These are phyloP conservation scores for Lasaia peninsularis DNA, from an alignment of 1,140 invertebrate species.

Conservation along the genomic window DNA sequence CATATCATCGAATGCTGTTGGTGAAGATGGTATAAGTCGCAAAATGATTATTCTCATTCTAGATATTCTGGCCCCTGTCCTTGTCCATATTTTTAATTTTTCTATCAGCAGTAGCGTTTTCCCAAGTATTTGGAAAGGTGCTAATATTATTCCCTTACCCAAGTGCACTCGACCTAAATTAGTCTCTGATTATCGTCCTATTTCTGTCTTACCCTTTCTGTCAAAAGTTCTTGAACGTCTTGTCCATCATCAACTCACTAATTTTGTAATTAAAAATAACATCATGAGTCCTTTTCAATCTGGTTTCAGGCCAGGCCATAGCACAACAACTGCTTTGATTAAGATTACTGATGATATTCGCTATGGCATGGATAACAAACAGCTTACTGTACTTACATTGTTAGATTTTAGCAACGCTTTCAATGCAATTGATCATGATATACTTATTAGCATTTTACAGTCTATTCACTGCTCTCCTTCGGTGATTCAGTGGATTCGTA, in stretches of 20 bases:
- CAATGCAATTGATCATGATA: neutral
- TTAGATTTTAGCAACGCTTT: no score
- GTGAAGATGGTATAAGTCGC: slow-evolving; percentile 9
- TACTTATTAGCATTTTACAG: neutral
- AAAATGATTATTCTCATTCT: slow-evolving; percentile 7
- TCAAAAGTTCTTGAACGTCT: neutral
- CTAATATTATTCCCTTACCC: slow-evolving; percentile 3
- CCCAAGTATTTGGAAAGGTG: neutral
- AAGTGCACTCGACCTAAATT: neutral
- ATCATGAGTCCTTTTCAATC: neutral
- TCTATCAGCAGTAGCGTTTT: neutral
- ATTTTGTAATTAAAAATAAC: neutral
- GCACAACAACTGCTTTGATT: neutral
- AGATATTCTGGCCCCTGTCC: neutral
- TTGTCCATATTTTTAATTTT: neutral
- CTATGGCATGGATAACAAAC: neutral
- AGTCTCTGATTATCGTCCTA: neutral
- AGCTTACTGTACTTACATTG: neutral
- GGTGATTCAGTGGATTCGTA: neutral
- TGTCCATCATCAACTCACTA: neutral
- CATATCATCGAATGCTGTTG: slow-evolving; percentile 16
- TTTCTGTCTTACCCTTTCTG: neutral
- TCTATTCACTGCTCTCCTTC: neutral
- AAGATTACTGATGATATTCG: neutral
- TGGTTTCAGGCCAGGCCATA: neutral